Conservation (phyloP, 2,888 invertebrate genomes). For the Tholera decimalis region DNA sequence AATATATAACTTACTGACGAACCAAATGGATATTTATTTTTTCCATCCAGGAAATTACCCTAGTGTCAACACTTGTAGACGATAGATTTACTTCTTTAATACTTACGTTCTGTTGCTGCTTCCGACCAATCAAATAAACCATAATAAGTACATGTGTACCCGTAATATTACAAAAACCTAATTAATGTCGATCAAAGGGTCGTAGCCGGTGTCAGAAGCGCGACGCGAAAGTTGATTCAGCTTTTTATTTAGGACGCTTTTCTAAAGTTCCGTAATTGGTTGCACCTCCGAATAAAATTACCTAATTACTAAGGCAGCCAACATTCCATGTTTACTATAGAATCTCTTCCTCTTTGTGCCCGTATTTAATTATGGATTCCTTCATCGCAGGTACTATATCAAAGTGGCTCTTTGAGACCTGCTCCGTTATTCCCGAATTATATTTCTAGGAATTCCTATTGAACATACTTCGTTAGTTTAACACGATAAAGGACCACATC, state of each 20-base stretch:
- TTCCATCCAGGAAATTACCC: no score
- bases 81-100: no score
- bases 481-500: conserved; percentile 7
- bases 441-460: conserved; percentile 55
- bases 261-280: conserved; percentile 66
- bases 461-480: conserved; percentile 20
- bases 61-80: not conserved
- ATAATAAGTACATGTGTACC: conserved; percentile 1
- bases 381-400: conserved; percentile 66
- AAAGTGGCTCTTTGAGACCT: conserved; percentile 68
- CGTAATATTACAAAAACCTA: conserved; percentile 74
- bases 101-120: not conserved
- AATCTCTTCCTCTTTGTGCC: conserved; percentile 42
- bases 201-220: conserved; percentile 62
- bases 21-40: no score
- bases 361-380: conserved; percentile 75
- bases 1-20: no score
- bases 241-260: conserved; percentile 73
- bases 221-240: conserved; percentile 77
- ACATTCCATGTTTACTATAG: conserved; percentile 36
- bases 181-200: conserved; percentile 83
- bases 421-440: conserved; percentile 67
- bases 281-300: conserved; percentile 54
- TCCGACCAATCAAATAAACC: not conserved
- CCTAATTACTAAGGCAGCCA: conserved; percentile 24